Evolutionary conservation across 2,888 invertebrate species (phyloP), one percentile per base, ranked within the genome.

Genomic region (Tigriopus californicus): DNA sequence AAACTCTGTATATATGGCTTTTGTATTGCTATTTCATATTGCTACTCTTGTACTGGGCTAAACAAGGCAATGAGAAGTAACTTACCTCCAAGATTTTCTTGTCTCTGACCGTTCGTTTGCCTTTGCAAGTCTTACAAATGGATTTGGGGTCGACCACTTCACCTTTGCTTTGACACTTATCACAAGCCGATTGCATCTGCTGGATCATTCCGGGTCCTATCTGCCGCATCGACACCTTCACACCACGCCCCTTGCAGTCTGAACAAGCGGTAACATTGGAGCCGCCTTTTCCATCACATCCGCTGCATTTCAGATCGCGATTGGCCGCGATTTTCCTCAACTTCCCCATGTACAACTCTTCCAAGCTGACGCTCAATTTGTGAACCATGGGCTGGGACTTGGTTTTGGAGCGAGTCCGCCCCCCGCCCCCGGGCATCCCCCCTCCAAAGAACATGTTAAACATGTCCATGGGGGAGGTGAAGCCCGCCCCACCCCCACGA

Each of bases 361-460:
- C 94, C 56, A 98, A 75, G 1, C 88, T 82, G 11, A 97, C 91
- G 22, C 81, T 81, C 65, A 98, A 74, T 67, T 92, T 91, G 71
- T 97, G 95, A 59, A 94, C 81, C 5, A 92, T 87, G 73, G 86
- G 75, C 25, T 88, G 84, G 70, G 88, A 49, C 70, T 86, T 82
- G 13, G 85, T 83, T 62, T 79, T 15, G 15, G 22, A 74, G 6
- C 76, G 73, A 13, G 74, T 72, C 13, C 67, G 60, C 48, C 80
- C 65, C 74, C 66, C 78, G 64, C 77, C 77, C 62, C 78, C 79
- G 3, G 18, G 18, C 12, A 15, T 13, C 41, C 82, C 82, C 15
- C 81, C 81, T 1, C 84, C 82, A 71, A 97, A 97, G 81, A 97
- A 94, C 85, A 95, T 91, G 69, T 95, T 91, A 70, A 97, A 97